Evolutionary conservation across 2,888 invertebrate species (phyloP).

Genomic region (Lepidochitona cinerea): DNA sequence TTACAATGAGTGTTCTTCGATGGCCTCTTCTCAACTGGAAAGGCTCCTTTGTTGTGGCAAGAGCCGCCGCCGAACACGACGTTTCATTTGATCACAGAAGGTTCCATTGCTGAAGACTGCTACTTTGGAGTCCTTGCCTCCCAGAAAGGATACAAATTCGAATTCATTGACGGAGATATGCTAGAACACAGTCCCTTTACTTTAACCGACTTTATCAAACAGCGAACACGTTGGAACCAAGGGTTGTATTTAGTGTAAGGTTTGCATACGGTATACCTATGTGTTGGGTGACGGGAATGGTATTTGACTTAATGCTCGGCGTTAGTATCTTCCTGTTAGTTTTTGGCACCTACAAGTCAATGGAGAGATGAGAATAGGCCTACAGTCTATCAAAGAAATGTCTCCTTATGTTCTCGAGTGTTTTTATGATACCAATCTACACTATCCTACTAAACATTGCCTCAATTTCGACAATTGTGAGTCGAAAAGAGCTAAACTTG

Average conservation of each 20-base stretch:
- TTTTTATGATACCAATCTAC: too few species aligned
- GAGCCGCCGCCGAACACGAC: constrained; percentile 49
- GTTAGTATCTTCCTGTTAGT: too few species aligned
- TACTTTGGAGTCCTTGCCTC: constrained; percentile 56
- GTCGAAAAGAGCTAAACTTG: too few species aligned
- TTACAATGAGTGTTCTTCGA: constrained; percentile 43
- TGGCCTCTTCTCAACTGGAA: constrained; percentile 61
- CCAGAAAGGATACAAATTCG: constrained; percentile 56
- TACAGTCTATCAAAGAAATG: too few species aligned
- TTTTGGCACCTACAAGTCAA: too few species aligned
- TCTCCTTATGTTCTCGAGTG: too few species aligned
- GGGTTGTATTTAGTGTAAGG: constrained; percentile 57
- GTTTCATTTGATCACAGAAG: constrained; percentile 57
- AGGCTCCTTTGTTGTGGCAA: constrained; percentile 61
- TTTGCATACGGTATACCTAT: too few species aligned
- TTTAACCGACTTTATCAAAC: constrained; percentile 50
- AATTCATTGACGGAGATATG: constrained; percentile 62
- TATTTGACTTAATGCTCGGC: too few species aligned
- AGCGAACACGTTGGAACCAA: constrained; percentile 57
- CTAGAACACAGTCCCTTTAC: constrained; percentile 61
- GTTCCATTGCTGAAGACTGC: constrained; percentile 58
- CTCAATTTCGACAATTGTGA: too few species aligned
- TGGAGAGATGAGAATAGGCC: too few species aligned
- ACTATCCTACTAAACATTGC: too few species aligned
- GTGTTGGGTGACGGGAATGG: too few species aligned